These are phyloP conservation scores for Drosophila athabasca DNA, from an alignment of 1,140 invertebrate genomes.

Conservation along the genomic window DNA sequence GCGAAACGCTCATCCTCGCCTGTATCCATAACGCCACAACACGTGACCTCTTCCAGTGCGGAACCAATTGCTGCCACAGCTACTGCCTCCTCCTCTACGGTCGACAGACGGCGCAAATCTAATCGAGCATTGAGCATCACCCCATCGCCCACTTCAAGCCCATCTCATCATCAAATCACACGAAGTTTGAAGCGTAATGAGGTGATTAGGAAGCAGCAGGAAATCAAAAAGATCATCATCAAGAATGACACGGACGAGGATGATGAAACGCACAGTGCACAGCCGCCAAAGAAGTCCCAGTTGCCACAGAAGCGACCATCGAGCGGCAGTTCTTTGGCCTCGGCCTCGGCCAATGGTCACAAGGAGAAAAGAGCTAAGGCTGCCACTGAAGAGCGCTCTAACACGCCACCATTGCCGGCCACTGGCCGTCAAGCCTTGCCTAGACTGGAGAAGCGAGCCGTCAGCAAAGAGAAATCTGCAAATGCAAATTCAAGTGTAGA, in stretches of 20 bases:
- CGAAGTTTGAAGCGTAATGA: constrained; percentile 70
- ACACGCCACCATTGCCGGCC: constrained; percentile 68
- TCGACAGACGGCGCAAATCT: constrained; percentile 38
- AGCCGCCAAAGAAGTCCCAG: constrained; percentile 34
- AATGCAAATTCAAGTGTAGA: constrained; percentile 10
- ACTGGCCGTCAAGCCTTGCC: constrained; percentile 12
- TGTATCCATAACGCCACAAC: constrained; percentile 32
- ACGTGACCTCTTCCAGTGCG: constrained; percentile 68
- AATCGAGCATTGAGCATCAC: constrained; percentile 55
- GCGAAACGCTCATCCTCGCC: constrained; percentile 49
- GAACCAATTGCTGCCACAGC: constrained; percentile 53
- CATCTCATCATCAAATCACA: constrained; percentile 43
- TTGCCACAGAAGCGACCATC: constrained; percentile 25
- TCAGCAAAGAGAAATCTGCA: constrained; percentile 34
- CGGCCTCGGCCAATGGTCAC: constrained; percentile 36
- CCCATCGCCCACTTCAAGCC: constrained; percentile 61
- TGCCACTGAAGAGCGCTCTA: constrained; percentile 60
- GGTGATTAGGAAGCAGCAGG: constrained; percentile 71
- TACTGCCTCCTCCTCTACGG: constrained; percentile 60
- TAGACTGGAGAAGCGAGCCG: constrained; percentile 43
- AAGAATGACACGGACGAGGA: constrained; percentile 79
- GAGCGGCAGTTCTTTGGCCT: background rate
- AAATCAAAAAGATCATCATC: constrained; percentile 77
- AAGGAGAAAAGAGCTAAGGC: constrained; percentile 51
- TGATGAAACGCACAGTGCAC: constrained; percentile 41